Conservation (phyloP, 2,888 invertebrate genomes). For the Cyclophora albipunctata region DNA sequence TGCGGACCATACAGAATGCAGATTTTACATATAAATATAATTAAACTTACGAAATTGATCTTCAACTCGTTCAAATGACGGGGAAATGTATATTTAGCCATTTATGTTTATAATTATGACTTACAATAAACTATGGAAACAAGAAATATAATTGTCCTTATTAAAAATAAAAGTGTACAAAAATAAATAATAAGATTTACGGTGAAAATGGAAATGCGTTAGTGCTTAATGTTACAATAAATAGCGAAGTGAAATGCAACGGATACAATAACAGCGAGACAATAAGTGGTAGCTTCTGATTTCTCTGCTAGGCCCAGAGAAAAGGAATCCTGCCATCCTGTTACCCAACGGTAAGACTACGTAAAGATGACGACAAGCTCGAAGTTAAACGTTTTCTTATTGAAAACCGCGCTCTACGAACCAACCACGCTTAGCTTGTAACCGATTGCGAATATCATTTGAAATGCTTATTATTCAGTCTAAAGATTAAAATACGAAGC, state of each 20-base stretch:
- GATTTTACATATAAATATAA: too few relatives aligned
- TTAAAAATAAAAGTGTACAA: conserved; percentile 51
- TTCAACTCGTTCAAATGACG: too few relatives aligned
- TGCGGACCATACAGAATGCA: too few relatives aligned
- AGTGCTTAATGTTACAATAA: conserved; percentile 29
- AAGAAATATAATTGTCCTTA: conserved; percentile 26
- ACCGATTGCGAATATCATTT: conserved; percentile 10
- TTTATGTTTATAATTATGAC: conserved; percentile 1
- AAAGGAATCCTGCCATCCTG: conserved; percentile 55
- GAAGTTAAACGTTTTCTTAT: too few relatives aligned
- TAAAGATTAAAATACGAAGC: conserved; percentile 26
- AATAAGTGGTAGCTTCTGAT: conserved; percentile 54
- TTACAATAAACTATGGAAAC: conserved; percentile 15
- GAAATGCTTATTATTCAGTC: conserved; percentile 32
- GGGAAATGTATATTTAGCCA: background rate
- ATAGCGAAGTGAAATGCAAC: conserved; percentile 17
- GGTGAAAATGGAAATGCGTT: conserved; percentile 27
- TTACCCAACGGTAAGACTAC: conserved; percentile 30
- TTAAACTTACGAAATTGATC: too few relatives aligned
- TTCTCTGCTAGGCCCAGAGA: conserved; percentile 68
- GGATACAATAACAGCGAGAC: background rate
- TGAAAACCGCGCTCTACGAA: conserved; percentile 8
- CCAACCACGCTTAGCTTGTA: conserved; percentile 10
- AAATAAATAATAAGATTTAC: conserved; percentile 53
- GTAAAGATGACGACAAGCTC: conserved; percentile 13